These are phyloP conservation scores for Agriotes lineatus DNA, from an alignment of 2,888 invertebrate species.

Conservation along the genomic window DNA sequence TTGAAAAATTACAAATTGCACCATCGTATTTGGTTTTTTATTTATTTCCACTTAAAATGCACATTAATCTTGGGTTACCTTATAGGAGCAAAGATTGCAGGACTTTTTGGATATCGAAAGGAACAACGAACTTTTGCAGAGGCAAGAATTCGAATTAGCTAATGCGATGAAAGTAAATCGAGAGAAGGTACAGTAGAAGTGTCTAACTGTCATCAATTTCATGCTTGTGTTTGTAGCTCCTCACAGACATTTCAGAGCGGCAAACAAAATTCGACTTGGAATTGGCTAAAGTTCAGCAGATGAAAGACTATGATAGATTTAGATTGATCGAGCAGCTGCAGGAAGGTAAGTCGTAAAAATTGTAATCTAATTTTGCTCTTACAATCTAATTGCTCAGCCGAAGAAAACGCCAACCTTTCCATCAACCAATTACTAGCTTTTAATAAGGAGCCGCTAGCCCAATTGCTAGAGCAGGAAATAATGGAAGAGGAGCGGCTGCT, in stretches of 20 bases:
- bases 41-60: not conserved
- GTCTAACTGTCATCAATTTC: too few species aligned
- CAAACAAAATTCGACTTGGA: slow-evolving; percentile 77
- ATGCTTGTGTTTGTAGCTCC: slow-evolving; percentile 67
- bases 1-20: not conserved
- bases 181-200: slow-evolving; percentile 72
- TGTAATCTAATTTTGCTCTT: not conserved
- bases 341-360: slow-evolving; percentile 63
- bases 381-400: slow-evolving; percentile 64
- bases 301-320: slow-evolving; percentile 74
- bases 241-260: slow-evolving; percentile 71
- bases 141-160: slow-evolving; percentile 76
- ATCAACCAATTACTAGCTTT: slow-evolving; percentile 75
- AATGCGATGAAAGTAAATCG: slow-evolving; percentile 73
- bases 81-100: slow-evolving; percentile 69
- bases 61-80: slow-evolving; percentile 33
- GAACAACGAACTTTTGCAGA: slow-evolving; percentile 73
- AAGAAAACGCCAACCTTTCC: slow-evolving; percentile 75
- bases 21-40: not conserved
- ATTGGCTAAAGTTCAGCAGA: slow-evolving; percentile 77
- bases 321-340: slow-evolving; percentile 73
- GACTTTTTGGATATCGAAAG: slow-evolving; percentile 72
- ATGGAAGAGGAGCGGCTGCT: slow-evolving; percentile 76
- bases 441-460: slow-evolving; percentile 73
- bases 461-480: slow-evolving; percentile 76